Conservation (phyloP, 1,140 invertebrate genomes). For the Leucophenga varia region DNA sequence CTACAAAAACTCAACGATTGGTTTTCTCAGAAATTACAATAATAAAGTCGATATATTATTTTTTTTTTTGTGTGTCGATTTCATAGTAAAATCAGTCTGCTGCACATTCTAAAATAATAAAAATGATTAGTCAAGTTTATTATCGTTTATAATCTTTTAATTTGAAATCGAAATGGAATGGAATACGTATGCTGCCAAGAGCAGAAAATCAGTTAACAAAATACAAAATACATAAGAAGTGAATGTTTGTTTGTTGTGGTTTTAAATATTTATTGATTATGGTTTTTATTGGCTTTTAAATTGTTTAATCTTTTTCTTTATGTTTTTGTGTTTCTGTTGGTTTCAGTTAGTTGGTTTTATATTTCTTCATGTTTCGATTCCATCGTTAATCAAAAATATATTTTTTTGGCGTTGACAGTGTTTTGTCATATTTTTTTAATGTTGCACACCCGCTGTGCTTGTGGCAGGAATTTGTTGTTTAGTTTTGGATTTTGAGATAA, state of each 20-base stretch:
- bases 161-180: constrained; percentile 45
- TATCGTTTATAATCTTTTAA: constrained; percentile 51
- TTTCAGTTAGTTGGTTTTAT: constrained; percentile 2
- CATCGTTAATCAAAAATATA: constrained; percentile 49
- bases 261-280: constrained; percentile 26
- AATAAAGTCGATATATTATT: no score
- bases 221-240: no score
- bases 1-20: no score
- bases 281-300: constrained; percentile 46
- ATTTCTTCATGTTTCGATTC: constrained; percentile 10
- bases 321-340: constrained; percentile 8
- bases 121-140: constrained; percentile 54
- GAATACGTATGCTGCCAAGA: neutral
- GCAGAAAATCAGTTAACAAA: neutral
- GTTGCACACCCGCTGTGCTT: constrained; percentile 41
- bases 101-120: constrained; percentile 30
- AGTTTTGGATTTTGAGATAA: no score
- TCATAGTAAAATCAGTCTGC: neutral
- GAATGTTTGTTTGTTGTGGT: no score
- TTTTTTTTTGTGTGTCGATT: no score
- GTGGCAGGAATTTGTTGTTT: no score
- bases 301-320: constrained; percentile 30
- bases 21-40: no score
- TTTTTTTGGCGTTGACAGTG: constrained; percentile 48
- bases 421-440: constrained; percentile 50